Evolutionary conservation across 2,113 vertebrate genomes (phyloP), one percentile per base, ranked within the genome.

Genomic region (Osmerus eperlanus): DNA sequence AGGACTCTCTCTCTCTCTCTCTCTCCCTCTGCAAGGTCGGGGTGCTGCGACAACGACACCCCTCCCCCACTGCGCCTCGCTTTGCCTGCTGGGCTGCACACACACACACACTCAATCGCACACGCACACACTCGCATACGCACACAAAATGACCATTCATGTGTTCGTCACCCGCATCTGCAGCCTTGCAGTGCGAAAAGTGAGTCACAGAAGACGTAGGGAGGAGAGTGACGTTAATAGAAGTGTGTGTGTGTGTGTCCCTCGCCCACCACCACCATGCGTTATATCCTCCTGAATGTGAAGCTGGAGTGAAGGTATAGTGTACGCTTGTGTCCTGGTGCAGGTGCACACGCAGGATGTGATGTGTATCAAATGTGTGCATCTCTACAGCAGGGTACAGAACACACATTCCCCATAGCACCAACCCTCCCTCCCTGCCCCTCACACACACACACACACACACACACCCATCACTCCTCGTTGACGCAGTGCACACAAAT

Each of bases 21-120:
- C 70, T 76, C 60, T 81, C 70, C 18, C 83, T 73, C 83, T 81
- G 84, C 88, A 88, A 89, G 84, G 86, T 86, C 70, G 65, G 80
- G 83, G 75, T 81, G 77, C 79, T 77, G 72, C 67, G 19, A 41
- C 61, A 28, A 3, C 55, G 36, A 64, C 55, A 9, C 75, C 81
- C 78, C 71, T 68, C 73, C 84, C 81, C 84, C 81, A 47, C 32
- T 14, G 73, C 3, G 14, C 67, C 67, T 71, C 9, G 23, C 62
- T 76, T 11, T 32, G 11, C 29, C 21, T 4, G 29, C 51, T 41
- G 53, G 19, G 64, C 12, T 8, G 32, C 53, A 14, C 53, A 18
- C 53, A 51, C 36, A 32, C 28, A 32, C 5, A n/a, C 53, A 23
- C 73, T 67, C 54, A 51, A 72, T 71, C 23, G 25, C 75, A 76